Base-by-base conservation (phyloP, 92 coral and sea anemone genomes). In the Blastomussa wellsi region DNA sequence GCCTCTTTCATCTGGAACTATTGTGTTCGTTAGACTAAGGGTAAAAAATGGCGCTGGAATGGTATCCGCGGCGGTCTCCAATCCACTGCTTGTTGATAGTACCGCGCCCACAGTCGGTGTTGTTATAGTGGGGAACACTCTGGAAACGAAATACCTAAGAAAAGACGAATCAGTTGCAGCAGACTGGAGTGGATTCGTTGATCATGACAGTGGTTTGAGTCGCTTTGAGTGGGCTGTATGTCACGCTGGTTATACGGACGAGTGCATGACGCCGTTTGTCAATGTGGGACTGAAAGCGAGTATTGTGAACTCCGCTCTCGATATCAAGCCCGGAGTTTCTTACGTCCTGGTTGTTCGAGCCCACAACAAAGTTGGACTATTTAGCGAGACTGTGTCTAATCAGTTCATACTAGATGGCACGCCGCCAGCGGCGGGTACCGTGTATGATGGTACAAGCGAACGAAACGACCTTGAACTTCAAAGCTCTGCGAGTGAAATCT, bases 181-280 rank as follows among this genome's bases (percentile, higher is more conserved):
- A 16, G 90, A 86, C 1, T 95, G 98, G 98, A 84, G 85, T 59
- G 99, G 97, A 52, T 96, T 96, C 87, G 59, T 41, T 28, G 99
- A 96, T 79, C 60, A 52, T 29, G 98, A 96, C 84, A 96, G 98
- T 51, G 93, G 92, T 19, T 65, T 96, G 51, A 88, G 86, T 59
- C 87, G 79, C 74, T 96, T 91, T 83, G 97, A 89, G 77, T 94
- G 95, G 95, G 91, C 93, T 16, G 91, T 90, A 14, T 96, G 99
- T 76, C 82, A 79, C 19, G 86, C 91, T 68, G 81, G 72, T 35
- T 76, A 89, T 5, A 65, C 53, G 11, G 77, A 90, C 14, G 86
- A 86, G 44, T 96, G 99, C 64, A 76, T 93, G 14, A 93, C 94
- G 19, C 86, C 86, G 51, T 96, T 85, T 74, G 87, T 92, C 32